These are phyloP conservation scores for Petrocephalus zakoni DNA, from an alignment of 2,113 vertebrate genomes.

Conservation along the genomic window DNA sequence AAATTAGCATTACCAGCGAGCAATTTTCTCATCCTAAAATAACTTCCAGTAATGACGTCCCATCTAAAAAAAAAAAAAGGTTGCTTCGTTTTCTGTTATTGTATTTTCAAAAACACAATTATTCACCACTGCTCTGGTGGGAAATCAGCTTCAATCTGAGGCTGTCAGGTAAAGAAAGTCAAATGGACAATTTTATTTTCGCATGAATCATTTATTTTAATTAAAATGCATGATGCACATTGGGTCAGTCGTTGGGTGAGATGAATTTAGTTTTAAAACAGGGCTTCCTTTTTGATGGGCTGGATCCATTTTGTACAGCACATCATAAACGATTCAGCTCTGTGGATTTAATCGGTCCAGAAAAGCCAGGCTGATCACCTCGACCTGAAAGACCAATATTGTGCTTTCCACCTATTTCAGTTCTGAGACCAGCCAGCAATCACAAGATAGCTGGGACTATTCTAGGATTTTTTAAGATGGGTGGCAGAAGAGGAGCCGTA, in stretches of 20 bases:
- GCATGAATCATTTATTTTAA: slow-evolving; percentile 21
- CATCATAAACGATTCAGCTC: not conserved
- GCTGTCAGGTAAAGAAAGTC: slow-evolving; percentile 16
- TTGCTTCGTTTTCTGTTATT: slow-evolving; percentile 13
- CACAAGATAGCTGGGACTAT: not conserved
- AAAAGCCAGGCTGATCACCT: not conserved
- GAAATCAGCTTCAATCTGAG: slow-evolving; percentile 20
- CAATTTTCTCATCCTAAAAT: slow-evolving; percentile 14
- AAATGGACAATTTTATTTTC: slow-evolving; percentile 22
- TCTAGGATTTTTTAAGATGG: not conserved
- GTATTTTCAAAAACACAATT: slow-evolving; percentile 26
- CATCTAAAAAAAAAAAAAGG: slow-evolving; percentile 5
- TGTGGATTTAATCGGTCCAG: not conserved
- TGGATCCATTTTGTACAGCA: not conserved
- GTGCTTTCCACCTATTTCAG: not conserved
- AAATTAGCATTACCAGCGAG: slow-evolving; percentile 13
- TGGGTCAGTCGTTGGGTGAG: slow-evolving; percentile 3
- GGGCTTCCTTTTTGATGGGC: not conserved
- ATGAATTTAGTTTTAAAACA: slow-evolving; percentile 9
- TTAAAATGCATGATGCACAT: slow-evolving; percentile 14
- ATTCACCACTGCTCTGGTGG: slow-evolving; percentile 17
- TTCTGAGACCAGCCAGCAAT: not conserved
- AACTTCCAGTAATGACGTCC: slow-evolving; percentile 18
- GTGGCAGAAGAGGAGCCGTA: not conserved
- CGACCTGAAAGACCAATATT: not conserved